Evolutionary conservation across 2,797 vertebrate genomes (phyloP), one percentile per base, ranked within the genome.

Genomic region (Enteromius treurensis): DNA sequence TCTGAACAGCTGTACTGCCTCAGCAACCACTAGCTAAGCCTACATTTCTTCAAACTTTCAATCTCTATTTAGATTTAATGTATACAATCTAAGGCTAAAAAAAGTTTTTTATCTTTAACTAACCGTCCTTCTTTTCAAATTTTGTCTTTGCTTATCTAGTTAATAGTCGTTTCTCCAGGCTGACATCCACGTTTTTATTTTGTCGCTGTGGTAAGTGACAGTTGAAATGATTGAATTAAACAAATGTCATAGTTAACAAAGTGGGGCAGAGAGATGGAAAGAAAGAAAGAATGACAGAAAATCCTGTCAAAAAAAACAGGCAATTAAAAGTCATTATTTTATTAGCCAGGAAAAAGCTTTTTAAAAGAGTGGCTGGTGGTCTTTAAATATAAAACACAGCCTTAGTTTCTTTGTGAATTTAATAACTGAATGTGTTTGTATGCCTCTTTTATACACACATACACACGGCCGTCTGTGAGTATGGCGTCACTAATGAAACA

Each of bases 401-500:
- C 32, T 75, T 17, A 5, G 4, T 58, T 40, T 58, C 15, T 79
- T 53, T 26, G 47, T 53, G 37, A 55, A 29, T 40, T 75, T 47
- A 26, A 26, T 14, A 14, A 15, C 42, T 75, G 73, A 58, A 55
- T 76, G 32, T 37, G 32, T 34, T 51, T 79, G 7, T 67, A 71
- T 69, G 13, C 79, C 69, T 81, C 5, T 40, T 37, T 40, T 74
- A 58, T 47, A 45, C 45, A 64, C 80, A 82, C 83, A 53, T 55
- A 69, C 86, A 80, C 80, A 84, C 32, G 29, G 42, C 67, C 74
- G 68, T 74, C 85, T 83, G 80, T 86, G 81, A 79, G 68, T 67
- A 85, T 81, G 62, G 60, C 73, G 74, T 83, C 74, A 65, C 67
- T 83, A 81, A 70, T 86, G 83, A 88, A 88, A 79, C 83, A 88